Evolutionary conservation across 1,140 invertebrate genomes (phyloP).

Genomic region (Ceratina calcarata): DNA sequence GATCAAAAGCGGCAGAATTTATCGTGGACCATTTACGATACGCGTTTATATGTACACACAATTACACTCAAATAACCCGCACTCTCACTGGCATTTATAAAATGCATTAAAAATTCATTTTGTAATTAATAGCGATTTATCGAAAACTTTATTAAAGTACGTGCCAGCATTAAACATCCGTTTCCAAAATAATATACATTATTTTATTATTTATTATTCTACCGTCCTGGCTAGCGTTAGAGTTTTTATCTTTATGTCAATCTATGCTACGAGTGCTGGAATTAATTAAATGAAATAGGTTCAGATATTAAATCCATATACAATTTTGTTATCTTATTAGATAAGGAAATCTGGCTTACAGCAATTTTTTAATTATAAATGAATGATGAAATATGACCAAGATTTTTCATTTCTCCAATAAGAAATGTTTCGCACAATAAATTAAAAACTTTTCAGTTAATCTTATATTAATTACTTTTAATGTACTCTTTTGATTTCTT

Average conservation of each 20-base stretch:
- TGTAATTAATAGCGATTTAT: constrained; percentile 12
- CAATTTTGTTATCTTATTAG: no score
- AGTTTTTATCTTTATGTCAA: neutral
- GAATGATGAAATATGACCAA: no score
- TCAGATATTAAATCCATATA: neutral
- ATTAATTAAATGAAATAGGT: neutral
- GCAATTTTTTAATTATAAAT: no score
- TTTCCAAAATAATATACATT: neutral
- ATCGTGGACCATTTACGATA: neutral
- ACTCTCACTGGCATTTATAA: neutral
- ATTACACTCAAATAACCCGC: neutral
- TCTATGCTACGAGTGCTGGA: no score
- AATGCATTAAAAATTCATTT: constrained; percentile 33
- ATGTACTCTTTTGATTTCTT: no score
- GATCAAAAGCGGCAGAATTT: neutral
- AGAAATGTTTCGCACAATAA: no score
- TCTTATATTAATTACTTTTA: no score
- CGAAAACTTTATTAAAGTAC: constrained; percentile 18
- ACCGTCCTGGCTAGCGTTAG: no score
- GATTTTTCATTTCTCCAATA: no score
- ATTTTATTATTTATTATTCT: no score
- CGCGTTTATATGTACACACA: neutral
- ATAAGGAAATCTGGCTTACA: no score
- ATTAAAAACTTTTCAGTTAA: no score
- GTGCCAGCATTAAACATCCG: neutral